Percentiles rank a stretch among this genome's conserved stretches.
Evolutionary conservation across 2,888 invertebrate genomes (phyloP).

Genomic region (Poecilus cupreus): DNA sequence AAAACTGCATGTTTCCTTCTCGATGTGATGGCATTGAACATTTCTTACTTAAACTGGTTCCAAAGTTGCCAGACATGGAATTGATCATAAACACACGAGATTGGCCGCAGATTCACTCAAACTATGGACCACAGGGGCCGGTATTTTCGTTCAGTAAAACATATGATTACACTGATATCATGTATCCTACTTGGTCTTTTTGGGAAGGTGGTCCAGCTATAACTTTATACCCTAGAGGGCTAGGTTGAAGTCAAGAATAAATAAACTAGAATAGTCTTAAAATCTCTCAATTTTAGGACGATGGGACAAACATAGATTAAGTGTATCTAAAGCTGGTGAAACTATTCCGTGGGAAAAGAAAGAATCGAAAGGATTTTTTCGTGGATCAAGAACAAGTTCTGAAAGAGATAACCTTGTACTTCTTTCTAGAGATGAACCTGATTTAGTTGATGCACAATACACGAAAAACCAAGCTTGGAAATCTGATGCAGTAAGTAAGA

Average conservation of each 20-base stretch:
- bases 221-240: conserved; percentile 91
- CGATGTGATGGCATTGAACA: conserved; percentile 94
- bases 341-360: conserved; percentile 88
- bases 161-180: conserved; percentile 88
- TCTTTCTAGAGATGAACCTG: conserved; percentile 83
- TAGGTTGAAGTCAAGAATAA: conserved; percentile 70
- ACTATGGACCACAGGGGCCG: conserved; percentile 80
- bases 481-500: conserved; percentile 82
- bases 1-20: conserved; percentile 93
- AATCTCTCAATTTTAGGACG: conserved; percentile 76
- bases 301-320: conserved; percentile 88
- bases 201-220: conserved; percentile 99
- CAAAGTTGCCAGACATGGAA: conserved; percentile 87
- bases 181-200: conserved; percentile 98
- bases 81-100: conserved; percentile 92
- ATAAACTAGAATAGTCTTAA: background rate
- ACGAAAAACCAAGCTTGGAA: conserved; percentile 99
- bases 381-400: conserved; percentile 94
- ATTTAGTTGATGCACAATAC: conserved; percentile 92
- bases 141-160: conserved; percentile 98
- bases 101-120: conserved; percentile 89
- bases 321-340: conserved; percentile 77
- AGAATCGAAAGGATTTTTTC: conserved; percentile 84
- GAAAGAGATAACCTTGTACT: conserved; percentile 92
- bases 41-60: conserved; percentile 83